Evolutionary conservation across 2,797 vertebrate genomes (phyloP).

Genomic region (Antrozous pallidus): DNA sequence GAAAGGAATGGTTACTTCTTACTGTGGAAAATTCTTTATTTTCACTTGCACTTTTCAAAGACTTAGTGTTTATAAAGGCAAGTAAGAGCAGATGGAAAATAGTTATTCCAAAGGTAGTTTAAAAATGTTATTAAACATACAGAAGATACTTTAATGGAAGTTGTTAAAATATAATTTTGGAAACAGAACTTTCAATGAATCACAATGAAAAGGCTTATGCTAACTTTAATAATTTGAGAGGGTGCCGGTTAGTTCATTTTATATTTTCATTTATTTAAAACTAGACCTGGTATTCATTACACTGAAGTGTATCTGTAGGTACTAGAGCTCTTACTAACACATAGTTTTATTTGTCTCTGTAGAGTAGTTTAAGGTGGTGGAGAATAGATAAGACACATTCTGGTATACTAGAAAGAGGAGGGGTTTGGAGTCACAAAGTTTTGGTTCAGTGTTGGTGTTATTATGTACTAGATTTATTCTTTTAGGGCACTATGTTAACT

Average conservation of each 20-base stretch:
- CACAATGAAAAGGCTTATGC: slow-evolving; percentile 1
- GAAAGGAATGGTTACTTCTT: slow-evolving; percentile 21
- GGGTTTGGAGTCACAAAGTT: background rate
- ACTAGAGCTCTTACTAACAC: background rate
- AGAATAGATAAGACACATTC: background rate
- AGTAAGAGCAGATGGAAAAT: slow-evolving; percentile 47
- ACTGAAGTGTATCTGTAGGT: background rate
- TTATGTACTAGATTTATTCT: background rate
- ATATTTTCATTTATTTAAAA: slow-evolving; percentile 14
- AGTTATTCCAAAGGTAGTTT: slow-evolving; percentile 40
- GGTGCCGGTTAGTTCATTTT: background rate
- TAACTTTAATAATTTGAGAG: background rate
- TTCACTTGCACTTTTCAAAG: slow-evolving; percentile 45
- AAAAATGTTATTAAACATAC: background rate
- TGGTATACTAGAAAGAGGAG: background rate
- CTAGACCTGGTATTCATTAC: background rate
- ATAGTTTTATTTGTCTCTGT: background rate
- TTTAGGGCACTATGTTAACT: background rate
- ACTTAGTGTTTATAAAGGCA: slow-evolving; percentile 38
- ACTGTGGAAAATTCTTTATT: slow-evolving; percentile 38
- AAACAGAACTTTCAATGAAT: background rate
- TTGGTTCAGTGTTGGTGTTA: background rate
- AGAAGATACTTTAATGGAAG: slow-evolving; percentile 8
- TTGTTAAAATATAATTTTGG: slow-evolving; percentile 46
- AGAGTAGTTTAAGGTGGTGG: background rate